phyloP scores from a whole-genome alignment of 2,888 invertebrate genomes.

The Eumacrocentrus americanus region DNA sequence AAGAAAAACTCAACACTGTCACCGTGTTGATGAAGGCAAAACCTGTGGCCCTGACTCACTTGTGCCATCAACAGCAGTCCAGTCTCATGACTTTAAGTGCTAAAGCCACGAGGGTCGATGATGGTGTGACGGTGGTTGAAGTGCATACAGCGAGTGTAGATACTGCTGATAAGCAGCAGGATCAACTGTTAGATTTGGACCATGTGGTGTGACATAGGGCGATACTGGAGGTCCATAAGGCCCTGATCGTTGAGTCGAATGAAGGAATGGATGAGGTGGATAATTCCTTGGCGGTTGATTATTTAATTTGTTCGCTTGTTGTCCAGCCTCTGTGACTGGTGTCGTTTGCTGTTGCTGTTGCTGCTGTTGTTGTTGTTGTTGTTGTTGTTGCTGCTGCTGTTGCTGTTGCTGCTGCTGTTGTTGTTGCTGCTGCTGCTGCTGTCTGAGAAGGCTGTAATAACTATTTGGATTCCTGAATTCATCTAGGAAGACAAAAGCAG shows the following conservation, averaged over 20 bases:
- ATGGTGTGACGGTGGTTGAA: constrained; percentile 57
- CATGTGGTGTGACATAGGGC: constrained; percentile 56
- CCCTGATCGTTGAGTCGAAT: constrained; percentile 52
- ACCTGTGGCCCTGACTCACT: not conserved
- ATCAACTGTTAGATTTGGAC: constrained; percentile 55
- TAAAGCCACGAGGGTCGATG: constrained; percentile 60
- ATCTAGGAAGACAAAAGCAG: constrained; percentile 56
- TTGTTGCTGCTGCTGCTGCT: constrained; percentile 46
- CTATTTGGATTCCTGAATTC: constrained; percentile 58
- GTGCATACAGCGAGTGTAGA: constrained; percentile 57
- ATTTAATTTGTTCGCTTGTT: constrained; percentile 53
- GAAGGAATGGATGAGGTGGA: constrained; percentile 56
- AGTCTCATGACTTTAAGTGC: constrained; percentile 44
- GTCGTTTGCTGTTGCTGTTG: constrained; percentile 45
- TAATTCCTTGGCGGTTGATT: constrained; percentile 54
- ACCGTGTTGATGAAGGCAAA: not conserved
- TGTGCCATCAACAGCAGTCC: constrained; percentile 18
- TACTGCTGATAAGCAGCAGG: constrained; percentile 59
- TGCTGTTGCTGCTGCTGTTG: constrained; percentile 39
- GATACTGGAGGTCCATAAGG: constrained; percentile 57
- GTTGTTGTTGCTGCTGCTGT: constrained; percentile 42
- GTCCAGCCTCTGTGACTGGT: constrained; percentile 43
- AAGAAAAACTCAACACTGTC: not conserved
- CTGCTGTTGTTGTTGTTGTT: constrained; percentile 44
- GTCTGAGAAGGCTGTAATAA: constrained; percentile 55